Conservation (phyloP, 2,888 invertebrate genomes). For the Cataglyphis livida region DNA sequence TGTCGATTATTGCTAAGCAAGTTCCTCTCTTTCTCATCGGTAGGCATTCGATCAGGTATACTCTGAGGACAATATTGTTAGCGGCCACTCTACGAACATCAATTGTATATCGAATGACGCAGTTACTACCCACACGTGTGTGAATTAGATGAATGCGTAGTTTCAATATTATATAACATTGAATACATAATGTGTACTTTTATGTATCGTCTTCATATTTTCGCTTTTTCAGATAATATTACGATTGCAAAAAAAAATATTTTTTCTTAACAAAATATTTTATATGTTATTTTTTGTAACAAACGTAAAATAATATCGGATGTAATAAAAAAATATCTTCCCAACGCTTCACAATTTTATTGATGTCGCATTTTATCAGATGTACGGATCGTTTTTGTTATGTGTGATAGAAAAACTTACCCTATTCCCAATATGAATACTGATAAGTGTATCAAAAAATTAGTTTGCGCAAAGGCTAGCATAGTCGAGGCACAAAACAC, state of each 20-base stretch:
- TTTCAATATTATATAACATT: neutral
- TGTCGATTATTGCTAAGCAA: constrained; percentile 82
- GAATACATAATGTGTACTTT: neutral
- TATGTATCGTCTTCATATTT: neutral
- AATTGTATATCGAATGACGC: neutral
- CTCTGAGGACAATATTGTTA: constrained; percentile 80
- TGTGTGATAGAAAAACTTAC: constrained; percentile 76
- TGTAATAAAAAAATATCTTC: neutral
- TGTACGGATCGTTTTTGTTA: neutral
- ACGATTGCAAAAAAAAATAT: neutral
- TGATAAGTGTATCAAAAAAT: constrained; percentile 81
- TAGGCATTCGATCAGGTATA: constrained; percentile 85
- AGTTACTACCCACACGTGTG: neutral
- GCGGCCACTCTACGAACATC: constrained; percentile 81
- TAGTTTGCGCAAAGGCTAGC: constrained; percentile 84
- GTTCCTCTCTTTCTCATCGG: constrained; percentile 83
- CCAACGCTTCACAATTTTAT: neutral
- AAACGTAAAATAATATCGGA: neutral
- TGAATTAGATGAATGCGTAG: neutral
- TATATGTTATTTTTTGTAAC: neutral
- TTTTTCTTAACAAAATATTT: neutral
- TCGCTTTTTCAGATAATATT: neutral
- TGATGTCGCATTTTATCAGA: neutral
- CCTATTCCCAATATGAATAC: constrained; percentile 85
- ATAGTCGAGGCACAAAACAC: constrained; percentile 83